A percentile compares a stretch with the other conserved stretches of the same genome.
Evolutionary conservation across 2,113 vertebrate genomes (phyloP).

Genomic region (Gasterosteus nipponicus): DNA sequence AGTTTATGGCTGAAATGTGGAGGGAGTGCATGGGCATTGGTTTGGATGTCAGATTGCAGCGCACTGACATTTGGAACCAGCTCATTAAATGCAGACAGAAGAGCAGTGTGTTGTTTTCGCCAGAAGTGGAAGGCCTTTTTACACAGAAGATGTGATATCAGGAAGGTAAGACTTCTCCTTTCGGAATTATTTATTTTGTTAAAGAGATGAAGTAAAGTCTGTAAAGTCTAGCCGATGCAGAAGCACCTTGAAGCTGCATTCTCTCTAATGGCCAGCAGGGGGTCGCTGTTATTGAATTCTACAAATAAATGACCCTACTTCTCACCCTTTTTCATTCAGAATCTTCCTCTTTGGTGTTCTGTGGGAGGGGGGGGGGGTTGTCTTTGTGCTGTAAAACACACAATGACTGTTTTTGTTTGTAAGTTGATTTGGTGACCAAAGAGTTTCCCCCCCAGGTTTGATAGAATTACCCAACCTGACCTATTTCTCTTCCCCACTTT

Average conservation of each 20-base stretch:
- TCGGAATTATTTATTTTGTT: background rate
- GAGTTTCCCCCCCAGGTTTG: no score
- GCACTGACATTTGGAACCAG: conserved; percentile 1
- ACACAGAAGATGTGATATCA: background rate
- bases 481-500: background rate
- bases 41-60: background rate
- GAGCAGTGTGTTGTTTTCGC: background rate
- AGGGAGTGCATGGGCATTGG: background rate
- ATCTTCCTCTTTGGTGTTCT: no score
- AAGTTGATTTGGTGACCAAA: background rate
- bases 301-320: no score
- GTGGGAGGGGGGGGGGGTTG: no score
- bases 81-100: background rate
- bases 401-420: background rate
- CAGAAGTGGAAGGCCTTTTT: background rate
- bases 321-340: no score
- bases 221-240: background rate
- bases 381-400: background rate
- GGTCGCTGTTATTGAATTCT: no score
- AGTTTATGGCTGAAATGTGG: background rate
- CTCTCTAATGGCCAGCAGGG: background rate
- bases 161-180: background rate
- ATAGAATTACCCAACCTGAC: background rate
- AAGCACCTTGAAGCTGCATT: background rate
- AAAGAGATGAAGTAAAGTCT: background rate